Evolutionary conservation across 53 echinoderm and acorn worm genomes (phyloP).

Genomic region (Astropecten irregularis): DNA sequence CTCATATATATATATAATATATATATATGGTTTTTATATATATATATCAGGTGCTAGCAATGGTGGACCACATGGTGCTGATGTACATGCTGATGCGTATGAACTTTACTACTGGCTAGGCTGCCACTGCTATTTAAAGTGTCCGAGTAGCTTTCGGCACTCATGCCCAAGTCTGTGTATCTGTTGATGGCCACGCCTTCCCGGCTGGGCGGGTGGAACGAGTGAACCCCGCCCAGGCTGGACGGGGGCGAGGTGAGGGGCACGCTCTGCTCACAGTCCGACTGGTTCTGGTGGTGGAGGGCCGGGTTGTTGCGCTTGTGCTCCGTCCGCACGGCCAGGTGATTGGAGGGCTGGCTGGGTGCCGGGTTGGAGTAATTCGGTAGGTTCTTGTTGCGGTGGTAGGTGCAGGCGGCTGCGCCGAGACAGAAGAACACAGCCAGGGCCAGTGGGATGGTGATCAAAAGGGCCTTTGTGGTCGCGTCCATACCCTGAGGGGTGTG

Average conservation of each 20-base stretch:
- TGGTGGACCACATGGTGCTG: slow-evolving; percentile 57
- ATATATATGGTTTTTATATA: not conserved
- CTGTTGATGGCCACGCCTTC: slow-evolving; percentile 41
- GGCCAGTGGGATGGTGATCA: slow-evolving; percentile 77
- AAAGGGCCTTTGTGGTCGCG: slow-evolving; percentile 64
- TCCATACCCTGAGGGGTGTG: slow-evolving; percentile 28
- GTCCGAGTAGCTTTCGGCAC: slow-evolving; percentile 55
- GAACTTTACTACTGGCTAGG: slow-evolving; percentile 51
- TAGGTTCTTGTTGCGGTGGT: slow-evolving; percentile 63
- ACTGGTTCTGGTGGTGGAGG: slow-evolving; percentile 14
- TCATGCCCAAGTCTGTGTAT: slow-evolving; percentile 47
- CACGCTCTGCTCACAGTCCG: slow-evolving; percentile 72
- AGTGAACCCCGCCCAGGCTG: slow-evolving; percentile 35
- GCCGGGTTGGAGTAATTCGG: slow-evolving; percentile 34
- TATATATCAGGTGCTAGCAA: slow-evolving; percentile 43
- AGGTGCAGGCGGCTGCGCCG: slow-evolving; percentile 67
- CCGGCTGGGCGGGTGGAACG: slow-evolving; percentile 41
- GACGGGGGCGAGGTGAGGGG: slow-evolving; percentile 44
- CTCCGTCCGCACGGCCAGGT: slow-evolving; percentile 22
- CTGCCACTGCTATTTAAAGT: slow-evolving; percentile 68
- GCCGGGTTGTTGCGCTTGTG: slow-evolving; percentile 37
- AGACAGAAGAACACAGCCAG: slow-evolving; percentile 71
- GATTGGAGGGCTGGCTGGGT: slow-evolving; percentile 51
- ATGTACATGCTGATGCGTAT: slow-evolving; percentile 49
- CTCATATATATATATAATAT: not conserved